Evolutionary conservation across 2,113 vertebrate species (phyloP), one percentile per base, ranked within the genome.

Genomic region (Cebus imitator): DNA sequence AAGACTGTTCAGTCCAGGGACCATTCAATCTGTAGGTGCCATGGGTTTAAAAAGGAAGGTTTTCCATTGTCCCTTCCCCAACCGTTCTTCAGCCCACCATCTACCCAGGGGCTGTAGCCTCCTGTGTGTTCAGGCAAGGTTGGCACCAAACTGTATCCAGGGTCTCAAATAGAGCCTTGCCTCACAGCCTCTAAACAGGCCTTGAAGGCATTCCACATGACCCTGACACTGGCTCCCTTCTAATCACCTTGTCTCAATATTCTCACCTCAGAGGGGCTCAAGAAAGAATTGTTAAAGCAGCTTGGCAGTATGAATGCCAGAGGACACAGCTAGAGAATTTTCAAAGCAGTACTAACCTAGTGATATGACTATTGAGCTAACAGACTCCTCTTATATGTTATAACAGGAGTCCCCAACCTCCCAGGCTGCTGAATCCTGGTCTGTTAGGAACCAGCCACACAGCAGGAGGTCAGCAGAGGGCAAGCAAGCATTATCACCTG

Each of bases 221-320:
- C 70, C 64, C 64, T 94, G 81, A 92, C 70, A 55, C 27, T 78
- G 83, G 11, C 3, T 94, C 37, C 35, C 30, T 80, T 35, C 45
- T 66, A 73, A 58, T 73, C 88, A 82, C 48, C 35, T 68, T 90
- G 50, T 45, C 58, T 81, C 50, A 68, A 23, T 45, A 21, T 35
- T 45, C 43, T 96, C n/a, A 81, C 40, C 25, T 86, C n/a, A 21
- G 50, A 90, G 13, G 17, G 6, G 27, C 48, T 81, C 75, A 50
- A 68, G 32, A 13, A 73, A 96, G 40, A 87, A 58, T 27, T 93
- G 40, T 40, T 91, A 82, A 93, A 92, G 50, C 72, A 43, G 93
- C 18, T 83, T 94, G 55, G 48, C 21, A 7, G 58, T 30, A 96
- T n/a, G 50, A 86, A 80, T 57, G 37, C 37, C 76, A 58, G 58